These are phyloP conservation scores for Polia nebulosa DNA, from an alignment of 2,888 invertebrate genomes.

Conservation along the genomic window DNA sequence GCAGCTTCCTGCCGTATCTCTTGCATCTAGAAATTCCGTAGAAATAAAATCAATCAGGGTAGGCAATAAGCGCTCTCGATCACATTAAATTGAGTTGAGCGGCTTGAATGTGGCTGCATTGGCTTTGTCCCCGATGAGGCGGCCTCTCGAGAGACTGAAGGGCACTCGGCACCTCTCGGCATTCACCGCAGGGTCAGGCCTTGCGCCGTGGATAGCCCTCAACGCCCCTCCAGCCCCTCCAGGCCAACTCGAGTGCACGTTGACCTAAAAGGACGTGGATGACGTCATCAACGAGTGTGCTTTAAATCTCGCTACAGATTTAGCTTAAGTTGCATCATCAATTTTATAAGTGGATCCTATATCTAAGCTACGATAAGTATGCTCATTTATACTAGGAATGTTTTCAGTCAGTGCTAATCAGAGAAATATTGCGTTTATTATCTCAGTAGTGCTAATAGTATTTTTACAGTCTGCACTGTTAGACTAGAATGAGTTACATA, in stretches of 20 bases:
- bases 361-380: conserved; percentile 1
- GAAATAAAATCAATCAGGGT: conserved; percentile 51
- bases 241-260: conserved; percentile 74
- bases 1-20: conserved; percentile 25
- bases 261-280: conserved; percentile 76
- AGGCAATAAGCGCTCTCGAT: conserved; percentile 55
- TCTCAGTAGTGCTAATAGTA: conserved; percentile 16
- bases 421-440: conserved; percentile 26
- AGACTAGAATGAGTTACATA: neutral
- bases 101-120: conserved; percentile 64
- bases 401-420: conserved; percentile 25
- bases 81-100: conserved; percentile 61
- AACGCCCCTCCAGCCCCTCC: conserved; percentile 64
- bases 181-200: conserved; percentile 71
- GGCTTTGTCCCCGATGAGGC: conserved; percentile 68
- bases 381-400: conserved; percentile 12
- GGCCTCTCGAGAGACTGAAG: conserved; percentile 66
- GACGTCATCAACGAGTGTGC: conserved; percentile 71
- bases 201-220: conserved; percentile 68
- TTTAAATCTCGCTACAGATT: conserved; percentile 58
- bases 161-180: conserved; percentile 54
- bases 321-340: conserved; percentile 52
- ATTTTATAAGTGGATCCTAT: conserved; percentile 26
- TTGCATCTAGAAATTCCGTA: conserved; percentile 38
- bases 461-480: neutral